These are phyloP conservation scores for Ibidorhyncha struthersii DNA, from an alignment of 2,113 vertebrate genomes.

Conservation along the genomic window DNA sequence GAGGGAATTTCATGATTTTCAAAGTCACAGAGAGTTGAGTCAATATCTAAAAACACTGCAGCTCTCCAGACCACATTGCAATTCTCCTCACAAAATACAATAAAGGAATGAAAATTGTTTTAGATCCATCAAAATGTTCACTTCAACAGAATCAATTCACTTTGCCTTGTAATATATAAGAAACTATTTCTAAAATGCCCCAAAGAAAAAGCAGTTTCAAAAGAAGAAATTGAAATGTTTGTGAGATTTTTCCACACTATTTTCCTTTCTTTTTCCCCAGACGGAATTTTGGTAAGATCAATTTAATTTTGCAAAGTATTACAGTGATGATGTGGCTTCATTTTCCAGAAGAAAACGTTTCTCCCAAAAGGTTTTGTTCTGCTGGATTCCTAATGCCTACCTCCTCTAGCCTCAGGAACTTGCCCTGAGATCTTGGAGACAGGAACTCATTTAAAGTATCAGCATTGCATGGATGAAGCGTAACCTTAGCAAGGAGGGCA, in stretches of 20 bases:
- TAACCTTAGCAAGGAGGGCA: neutral
- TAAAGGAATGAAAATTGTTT: conserved; percentile 40
- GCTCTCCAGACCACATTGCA: neutral
- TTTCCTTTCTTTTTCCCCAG: neutral
- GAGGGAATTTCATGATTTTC: neutral
- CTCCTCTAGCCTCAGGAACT: neutral
- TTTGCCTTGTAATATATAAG: conserved; percentile 1
- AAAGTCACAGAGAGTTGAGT: neutral
- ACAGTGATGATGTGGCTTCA: neutral
- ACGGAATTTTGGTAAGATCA: neutral
- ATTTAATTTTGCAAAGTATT: conserved; percentile 6
- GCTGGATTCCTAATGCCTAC: neutral
- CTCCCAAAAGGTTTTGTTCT: neutral
- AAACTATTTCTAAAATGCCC: conserved; percentile 22
- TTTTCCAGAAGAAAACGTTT: conserved; percentile 11
- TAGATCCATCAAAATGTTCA: conserved; percentile 33
- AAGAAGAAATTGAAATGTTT: neutral
- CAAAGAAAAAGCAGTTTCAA: conserved; percentile 25
- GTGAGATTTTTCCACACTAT: neutral
- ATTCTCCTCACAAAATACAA: conserved; percentile 13
- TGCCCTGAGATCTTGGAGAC: neutral
- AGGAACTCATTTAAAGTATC: neutral
- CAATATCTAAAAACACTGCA: neutral
- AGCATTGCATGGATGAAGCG: neutral
- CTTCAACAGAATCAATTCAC: conserved; percentile 9